A percentile compares a stretch with the other conserved stretches of the same genome.
These are phyloP conservation scores for Myiothlypis coronata DNA, from an alignment of 2,797 vertebrate species.

Conservation along the genomic window DNA sequence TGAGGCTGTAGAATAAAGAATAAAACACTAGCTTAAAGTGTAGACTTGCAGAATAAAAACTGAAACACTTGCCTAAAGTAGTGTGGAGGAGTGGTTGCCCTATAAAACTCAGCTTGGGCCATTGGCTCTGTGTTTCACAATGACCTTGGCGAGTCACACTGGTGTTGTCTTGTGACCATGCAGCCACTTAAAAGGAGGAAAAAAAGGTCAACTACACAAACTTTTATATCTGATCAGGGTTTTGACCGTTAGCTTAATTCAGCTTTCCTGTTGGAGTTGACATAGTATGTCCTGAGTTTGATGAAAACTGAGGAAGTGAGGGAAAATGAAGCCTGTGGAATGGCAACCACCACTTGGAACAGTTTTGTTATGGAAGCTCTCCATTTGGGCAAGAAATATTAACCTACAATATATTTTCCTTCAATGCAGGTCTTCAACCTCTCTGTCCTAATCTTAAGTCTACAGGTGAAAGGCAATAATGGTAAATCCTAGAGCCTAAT, in stretches of 20 bases:
- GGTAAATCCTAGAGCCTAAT: background rate
- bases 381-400: background rate
- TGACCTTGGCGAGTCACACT: accelerated
- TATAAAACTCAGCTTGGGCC: background rate
- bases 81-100: background rate
- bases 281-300: background rate
- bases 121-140: background rate
- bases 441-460: background rate
- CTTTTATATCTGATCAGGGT: background rate
- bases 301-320: background rate
- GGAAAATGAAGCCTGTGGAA: background rate
- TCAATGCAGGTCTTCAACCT: background rate
- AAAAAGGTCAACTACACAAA: background rate
- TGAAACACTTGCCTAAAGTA: background rate
- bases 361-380: background rate
- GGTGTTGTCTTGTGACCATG: background rate
- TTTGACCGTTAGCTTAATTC: background rate
- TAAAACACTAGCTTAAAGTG: background rate
- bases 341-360: background rate
- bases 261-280: background rate
- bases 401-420: background rate
- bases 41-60: background rate
- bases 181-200: background rate
- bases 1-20: background rate
- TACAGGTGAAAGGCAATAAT: background rate